Base-by-base conservation (phyloP, 1,140 invertebrate species). In the Heliconius hewitsoni region DNA sequence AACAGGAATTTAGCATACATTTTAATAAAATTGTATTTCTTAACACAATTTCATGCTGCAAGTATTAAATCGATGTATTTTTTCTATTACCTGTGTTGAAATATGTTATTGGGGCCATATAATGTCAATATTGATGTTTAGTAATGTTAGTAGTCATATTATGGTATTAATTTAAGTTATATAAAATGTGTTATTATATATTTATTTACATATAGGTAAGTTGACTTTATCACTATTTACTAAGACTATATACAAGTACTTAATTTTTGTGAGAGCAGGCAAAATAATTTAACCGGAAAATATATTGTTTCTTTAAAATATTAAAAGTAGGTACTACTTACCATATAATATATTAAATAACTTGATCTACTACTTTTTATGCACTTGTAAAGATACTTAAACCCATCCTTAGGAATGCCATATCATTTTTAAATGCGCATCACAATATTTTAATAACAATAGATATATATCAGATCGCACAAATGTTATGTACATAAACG, bases 101-200 rank as follows among this genome's bases (percentile, higher is more conserved):
- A 66, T 66, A 23, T 66, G 60, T 66, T 66, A 30, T 27, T 66
- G 60, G 60, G 60, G 60, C 60, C 60, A 66, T 66, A 66, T 13
- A 30, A 66, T 23, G 27, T 66, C 60, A 66, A n/a, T 66, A 66
- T 66, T 66, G 60, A 66, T 66, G 60, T 66, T 66, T 30, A 66
- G 60, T 30, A 66, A 66, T 16, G 8, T 66, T 66, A 66, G 60
- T 66, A 66, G 60, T 66, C 60, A 66, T 66, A 16, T 27, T 66
- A 66, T 66, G 60, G 60, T 66, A 30, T 66, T 66, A 66, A 11
- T 66, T 66, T 60, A 66, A 66, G 27, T 30, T 66, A 13, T 66
- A 66, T 66, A n/a, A 66, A 66, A 66, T 66, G 19, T 66, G 60
- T 66, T 27, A 27, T 27, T 16, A 30, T 66, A 66, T 66, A 66